Conservation (phyloP, 2,888 invertebrate genomes). For the Drosophila nigricruria region DNA sequence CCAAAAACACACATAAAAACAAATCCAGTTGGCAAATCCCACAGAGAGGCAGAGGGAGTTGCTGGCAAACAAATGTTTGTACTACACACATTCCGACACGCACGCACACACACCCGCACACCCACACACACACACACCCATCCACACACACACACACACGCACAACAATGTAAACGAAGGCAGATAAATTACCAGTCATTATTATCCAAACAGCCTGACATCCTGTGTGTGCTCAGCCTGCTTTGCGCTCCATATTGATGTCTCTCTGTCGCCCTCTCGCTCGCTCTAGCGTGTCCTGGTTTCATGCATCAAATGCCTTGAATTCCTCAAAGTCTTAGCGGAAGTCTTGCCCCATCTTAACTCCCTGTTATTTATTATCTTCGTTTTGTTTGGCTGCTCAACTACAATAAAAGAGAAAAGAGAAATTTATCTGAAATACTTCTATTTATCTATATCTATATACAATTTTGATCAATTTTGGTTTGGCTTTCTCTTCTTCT, state of each 20-base stretch:
- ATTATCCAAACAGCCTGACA: constrained; percentile 72
- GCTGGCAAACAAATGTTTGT: constrained; percentile 71
- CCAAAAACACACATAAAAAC: constrained; percentile 56
- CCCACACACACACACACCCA: constrained; percentile 12
- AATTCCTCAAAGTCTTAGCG: constrained; percentile 45
- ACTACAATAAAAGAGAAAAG: constrained; percentile 17
- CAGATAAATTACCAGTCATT: constrained; percentile 79
- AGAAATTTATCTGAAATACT: constrained; percentile 19
- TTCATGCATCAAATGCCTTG: constrained; percentile 66
- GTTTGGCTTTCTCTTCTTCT: constrained; percentile 50
- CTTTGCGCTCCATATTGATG: constrained; percentile 5
- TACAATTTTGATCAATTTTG: constrained; percentile 32
- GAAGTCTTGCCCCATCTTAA: background rate
- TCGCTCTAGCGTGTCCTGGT: constrained; percentile 45
- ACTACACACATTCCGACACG: constrained; percentile 66
- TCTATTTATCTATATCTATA: background rate
- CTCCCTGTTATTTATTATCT: constrained; percentile 56
- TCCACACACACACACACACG: constrained; percentile 25
- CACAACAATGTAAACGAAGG: constrained; percentile 75
- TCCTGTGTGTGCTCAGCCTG: constrained; percentile 44
- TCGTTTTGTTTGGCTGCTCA: constrained; percentile 41
- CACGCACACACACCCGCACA: constrained; percentile 41
- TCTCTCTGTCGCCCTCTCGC: background rate
- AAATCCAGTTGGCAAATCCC: constrained; percentile 65
- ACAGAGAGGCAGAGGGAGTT: constrained; percentile 13